Conservation (phyloP, 2,888 invertebrate species). For the Vannuccia rotundouncinata region DNA sequence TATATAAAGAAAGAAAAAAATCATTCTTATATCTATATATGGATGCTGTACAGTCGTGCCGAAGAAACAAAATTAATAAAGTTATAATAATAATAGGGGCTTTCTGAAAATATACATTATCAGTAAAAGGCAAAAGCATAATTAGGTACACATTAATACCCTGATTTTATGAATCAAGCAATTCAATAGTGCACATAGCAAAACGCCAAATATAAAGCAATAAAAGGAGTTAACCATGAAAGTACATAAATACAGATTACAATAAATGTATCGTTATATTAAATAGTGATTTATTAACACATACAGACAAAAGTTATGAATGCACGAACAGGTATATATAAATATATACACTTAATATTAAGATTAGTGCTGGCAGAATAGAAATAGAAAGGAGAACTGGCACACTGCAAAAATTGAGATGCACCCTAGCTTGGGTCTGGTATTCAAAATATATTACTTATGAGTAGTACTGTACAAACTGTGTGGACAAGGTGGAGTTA, state of each 20-base stretch:
- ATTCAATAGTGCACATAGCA: background rate
- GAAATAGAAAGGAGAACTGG: background rate
- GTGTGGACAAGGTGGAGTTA: slow-evolving; percentile 20
- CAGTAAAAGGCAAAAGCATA: slow-evolving; percentile 23
- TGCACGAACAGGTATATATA: background rate
- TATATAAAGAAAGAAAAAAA: background rate
- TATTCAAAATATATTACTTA: background rate
- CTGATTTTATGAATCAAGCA: background rate
- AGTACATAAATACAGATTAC: slow-evolving; percentile 5
- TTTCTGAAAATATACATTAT: background rate
- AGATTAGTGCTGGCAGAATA: slow-evolving; percentile 22
- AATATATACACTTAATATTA: no score
- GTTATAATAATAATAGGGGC: background rate
- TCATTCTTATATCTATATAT: background rate
- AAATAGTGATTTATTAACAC: background rate
- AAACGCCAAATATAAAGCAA: slow-evolving; percentile 14
- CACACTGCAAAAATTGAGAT: background rate
- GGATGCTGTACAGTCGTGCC: slow-evolving; percentile 8
- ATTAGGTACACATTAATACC: background rate
- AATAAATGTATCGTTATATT: background rate
- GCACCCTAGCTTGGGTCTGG: background rate
- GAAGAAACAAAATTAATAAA: slow-evolving; percentile 4
- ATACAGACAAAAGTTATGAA: background rate
- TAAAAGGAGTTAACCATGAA: slow-evolving; percentile 12
- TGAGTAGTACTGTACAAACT: background rate